These are phyloP conservation scores for Linnaemya vulpina DNA, from an alignment of 2,888 invertebrate species.

Conservation along the genomic window DNA sequence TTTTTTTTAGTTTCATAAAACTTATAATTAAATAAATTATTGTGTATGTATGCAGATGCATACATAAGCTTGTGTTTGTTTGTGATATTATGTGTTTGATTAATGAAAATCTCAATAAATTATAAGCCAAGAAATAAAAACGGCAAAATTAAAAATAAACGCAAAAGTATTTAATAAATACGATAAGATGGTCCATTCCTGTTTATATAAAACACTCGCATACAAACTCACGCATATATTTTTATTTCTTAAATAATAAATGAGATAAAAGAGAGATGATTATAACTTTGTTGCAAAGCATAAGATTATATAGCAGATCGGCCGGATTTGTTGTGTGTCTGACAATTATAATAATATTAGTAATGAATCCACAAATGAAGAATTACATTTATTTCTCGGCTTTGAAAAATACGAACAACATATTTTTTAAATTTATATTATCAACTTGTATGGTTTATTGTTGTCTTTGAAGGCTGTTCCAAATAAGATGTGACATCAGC, in stretches of 20 bases:
- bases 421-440: background rate
- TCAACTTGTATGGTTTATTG: background rate
- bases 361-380: background rate
- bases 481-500: no score
- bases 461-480: no score
- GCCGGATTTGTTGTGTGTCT: constrained; percentile 12
- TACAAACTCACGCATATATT: background rate
- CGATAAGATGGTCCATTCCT: constrained; percentile 24
- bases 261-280: constrained; percentile 60
- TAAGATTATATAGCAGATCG: constrained; percentile 52
- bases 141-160: constrained; percentile 15
- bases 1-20: constrained; percentile 56
- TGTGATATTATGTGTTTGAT: constrained; percentile 65
- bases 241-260: constrained; percentile 62
- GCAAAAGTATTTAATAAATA: background rate
- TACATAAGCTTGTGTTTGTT: constrained; percentile 40
- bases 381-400: background rate
- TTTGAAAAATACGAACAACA: background rate
- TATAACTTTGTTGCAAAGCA: constrained; percentile 63
- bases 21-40: constrained; percentile 72
- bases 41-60: constrained; percentile 65
- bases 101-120: constrained; percentile 72
- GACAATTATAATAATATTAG: constrained; percentile 49
- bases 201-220: background rate
- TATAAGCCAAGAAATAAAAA: constrained; percentile 53